These are phyloP conservation scores for Anhinga anhinga DNA, from an alignment of 2,113 vertebrate species.

Conservation along the genomic window DNA sequence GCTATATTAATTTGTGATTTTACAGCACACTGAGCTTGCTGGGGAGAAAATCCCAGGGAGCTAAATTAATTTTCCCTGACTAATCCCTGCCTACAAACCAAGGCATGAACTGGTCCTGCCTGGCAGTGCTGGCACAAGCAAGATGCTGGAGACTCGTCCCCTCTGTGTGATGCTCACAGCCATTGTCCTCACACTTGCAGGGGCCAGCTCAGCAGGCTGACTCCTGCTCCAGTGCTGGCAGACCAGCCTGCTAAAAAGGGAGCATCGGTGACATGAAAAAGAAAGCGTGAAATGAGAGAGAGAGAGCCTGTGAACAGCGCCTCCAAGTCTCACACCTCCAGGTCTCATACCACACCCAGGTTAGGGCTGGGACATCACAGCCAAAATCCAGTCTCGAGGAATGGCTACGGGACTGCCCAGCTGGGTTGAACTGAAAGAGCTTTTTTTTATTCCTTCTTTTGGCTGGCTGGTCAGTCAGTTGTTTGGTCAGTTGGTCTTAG, in stretches of 20 bases:
- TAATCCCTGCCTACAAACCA: neutral
- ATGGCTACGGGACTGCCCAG: fast-evolving
- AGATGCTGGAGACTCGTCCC: neutral
- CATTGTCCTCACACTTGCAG: neutral
- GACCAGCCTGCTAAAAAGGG: neutral
- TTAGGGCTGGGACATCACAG: neutral
- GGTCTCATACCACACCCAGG: neutral
- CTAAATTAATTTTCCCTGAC: neutral
- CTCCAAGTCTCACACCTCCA: neutral
- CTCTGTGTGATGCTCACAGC: neutral
- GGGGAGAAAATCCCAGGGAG: neutral
- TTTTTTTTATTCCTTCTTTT: neutral
- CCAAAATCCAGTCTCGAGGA: neutral
- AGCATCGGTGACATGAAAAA: neutral
- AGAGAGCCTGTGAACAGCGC: fast-evolving
- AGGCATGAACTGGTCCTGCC: neutral
- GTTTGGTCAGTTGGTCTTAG: neutral
- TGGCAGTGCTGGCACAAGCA: neutral
- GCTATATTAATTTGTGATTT: neutral
- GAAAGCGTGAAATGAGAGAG: neutral
- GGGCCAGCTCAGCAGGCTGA: neutral
- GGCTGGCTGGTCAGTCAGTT: neutral
- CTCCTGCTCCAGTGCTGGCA: neutral
- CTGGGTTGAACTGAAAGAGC: neutral
- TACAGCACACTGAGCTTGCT: neutral